A percentile compares a stretch with the other conserved stretches of the same genome.
Evolutionary conservation across 2,113 vertebrate genomes (phyloP).

Genomic region (Rutilus rutilus): DNA sequence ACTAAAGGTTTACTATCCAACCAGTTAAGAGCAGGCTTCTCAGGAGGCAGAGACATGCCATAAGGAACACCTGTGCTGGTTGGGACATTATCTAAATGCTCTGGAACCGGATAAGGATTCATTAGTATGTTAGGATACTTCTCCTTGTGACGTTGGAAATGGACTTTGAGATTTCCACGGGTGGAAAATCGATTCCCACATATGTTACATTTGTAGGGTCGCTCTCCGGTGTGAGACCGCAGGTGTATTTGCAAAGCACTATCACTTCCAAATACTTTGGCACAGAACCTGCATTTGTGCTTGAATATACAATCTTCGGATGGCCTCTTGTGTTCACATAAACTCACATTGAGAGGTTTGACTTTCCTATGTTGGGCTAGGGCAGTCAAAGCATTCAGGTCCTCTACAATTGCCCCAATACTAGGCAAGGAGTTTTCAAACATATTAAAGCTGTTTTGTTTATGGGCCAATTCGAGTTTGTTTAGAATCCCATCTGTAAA

Average conservation of each 20-base stretch:
- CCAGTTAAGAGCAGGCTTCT: conserved; percentile 96
- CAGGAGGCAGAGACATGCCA: conserved; percentile 95
- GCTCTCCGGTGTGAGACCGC: conserved; percentile 96
- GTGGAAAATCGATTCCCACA: conserved; percentile 99
- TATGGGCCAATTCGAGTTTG: conserved; percentile 97
- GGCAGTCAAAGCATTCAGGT: conserved; percentile 91
- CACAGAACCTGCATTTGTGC: conserved; percentile 99
- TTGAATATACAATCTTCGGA: conserved; percentile 97
- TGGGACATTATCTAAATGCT: conserved; percentile 97
- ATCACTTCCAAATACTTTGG: conserved; percentile 99
- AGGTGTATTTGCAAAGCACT: conserved; percentile 99
- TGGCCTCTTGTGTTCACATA: conserved; percentile 89
- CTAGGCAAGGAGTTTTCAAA: conserved; percentile 88
- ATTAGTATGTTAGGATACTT: conserved; percentile 98
- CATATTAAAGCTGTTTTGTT: conserved; percentile 84
- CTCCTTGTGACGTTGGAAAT: conserved; percentile 98
- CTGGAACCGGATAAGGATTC: conserved; percentile 97
- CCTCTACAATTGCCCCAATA: conserved; percentile 89
- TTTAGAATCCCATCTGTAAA: conserved; percentile 24
- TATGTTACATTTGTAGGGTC: conserved; percentile 99
- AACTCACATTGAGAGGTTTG: conserved; percentile 88
- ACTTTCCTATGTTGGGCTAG: conserved; percentile 93
- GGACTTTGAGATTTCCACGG: conserved; percentile 97
- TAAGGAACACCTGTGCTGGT: conserved; percentile 97
- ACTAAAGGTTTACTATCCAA: conserved; percentile 93